Evolutionary conservation across 2,113 vertebrate genomes (phyloP).

Genomic region (Prunella himalayana): DNA sequence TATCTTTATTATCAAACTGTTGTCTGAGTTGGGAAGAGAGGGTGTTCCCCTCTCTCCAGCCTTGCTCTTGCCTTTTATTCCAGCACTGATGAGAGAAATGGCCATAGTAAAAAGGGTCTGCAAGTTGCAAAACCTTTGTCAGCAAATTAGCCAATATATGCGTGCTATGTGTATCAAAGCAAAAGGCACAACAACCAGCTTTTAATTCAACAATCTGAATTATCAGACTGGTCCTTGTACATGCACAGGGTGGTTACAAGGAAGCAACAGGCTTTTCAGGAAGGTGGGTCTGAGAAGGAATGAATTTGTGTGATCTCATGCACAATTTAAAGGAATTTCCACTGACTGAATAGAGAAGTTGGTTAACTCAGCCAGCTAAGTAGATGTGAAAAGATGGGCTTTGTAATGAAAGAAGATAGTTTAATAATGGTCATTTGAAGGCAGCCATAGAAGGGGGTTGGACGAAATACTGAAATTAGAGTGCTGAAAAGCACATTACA

Average conservation of each 20-base stretch:
- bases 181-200: neutral
- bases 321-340: neutral
- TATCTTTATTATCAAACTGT: neutral
- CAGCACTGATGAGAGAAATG: neutral
- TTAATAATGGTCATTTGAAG: neutral
- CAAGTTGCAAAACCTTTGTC: neutral
- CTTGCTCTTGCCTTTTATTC: neutral
- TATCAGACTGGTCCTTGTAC: neutral
- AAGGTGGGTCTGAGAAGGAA: neutral
- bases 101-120: neutral
- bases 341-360: neutral
- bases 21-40: neutral
- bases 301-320: neutral
- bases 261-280: neutral
- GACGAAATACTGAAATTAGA: neutral
- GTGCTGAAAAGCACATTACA: neutral
- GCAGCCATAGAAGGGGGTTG: neutral
- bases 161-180: neutral
- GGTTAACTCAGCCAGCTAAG: neutral
- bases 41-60: neutral
- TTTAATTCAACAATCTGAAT: neutral
- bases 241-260: rapidly evolving
- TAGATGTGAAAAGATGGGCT: neutral
- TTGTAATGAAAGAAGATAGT: neutral
- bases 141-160: neutral